phyloP scores from a whole-genome alignment of 2,888 invertebrate genomes.

The Plagodis pulveraria region DNA sequence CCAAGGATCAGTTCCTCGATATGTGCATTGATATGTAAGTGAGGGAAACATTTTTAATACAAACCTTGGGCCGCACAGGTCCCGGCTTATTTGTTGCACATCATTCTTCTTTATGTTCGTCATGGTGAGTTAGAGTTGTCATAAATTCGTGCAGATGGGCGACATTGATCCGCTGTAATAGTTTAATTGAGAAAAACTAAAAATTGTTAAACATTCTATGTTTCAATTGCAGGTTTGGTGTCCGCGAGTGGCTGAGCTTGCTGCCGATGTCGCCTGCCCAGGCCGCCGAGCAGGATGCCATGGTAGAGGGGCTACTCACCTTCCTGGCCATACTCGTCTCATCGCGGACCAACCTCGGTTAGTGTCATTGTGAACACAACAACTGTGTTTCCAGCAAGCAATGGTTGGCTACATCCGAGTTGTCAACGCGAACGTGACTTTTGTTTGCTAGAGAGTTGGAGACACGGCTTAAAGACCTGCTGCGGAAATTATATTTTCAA shows the following conservation, averaged over 20 bases:
- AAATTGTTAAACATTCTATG: not conserved
- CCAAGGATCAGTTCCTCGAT: slow-evolving; percentile 93
- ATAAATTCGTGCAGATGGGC: too few species aligned
- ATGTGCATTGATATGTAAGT: slow-evolving; percentile 94
- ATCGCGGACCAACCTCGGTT: slow-evolving; percentile 94
- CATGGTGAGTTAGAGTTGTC: too few species aligned
- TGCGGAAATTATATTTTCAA: too few species aligned
- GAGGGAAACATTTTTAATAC: not conserved
- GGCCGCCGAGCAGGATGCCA: slow-evolving; percentile 94
- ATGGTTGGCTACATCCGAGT: too few species aligned
- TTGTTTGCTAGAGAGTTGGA: too few species aligned
- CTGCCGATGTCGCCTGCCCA: slow-evolving; percentile 88
- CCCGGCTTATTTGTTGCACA: too few species aligned
- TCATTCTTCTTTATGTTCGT: too few species aligned
- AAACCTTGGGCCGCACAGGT: too few species aligned
- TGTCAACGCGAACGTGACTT: too few species aligned
- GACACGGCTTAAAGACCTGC: too few species aligned
- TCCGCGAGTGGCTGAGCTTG: slow-evolving; percentile 94
- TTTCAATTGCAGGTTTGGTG: slow-evolving; percentile 88
- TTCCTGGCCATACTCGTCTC: slow-evolving; percentile 95
- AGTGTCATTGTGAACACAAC: slow-evolving; percentile 36
- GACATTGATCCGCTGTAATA: too few species aligned
- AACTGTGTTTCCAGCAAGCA: too few species aligned
- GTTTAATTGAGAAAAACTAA: not conserved
- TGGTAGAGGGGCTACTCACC: slow-evolving; percentile 96